Percentiles rank a stretch among this genome's conserved stretches.
Evolutionary conservation across 2,797 vertebrate genomes (phyloP).

Genomic region (Chelonia mydas): DNA sequence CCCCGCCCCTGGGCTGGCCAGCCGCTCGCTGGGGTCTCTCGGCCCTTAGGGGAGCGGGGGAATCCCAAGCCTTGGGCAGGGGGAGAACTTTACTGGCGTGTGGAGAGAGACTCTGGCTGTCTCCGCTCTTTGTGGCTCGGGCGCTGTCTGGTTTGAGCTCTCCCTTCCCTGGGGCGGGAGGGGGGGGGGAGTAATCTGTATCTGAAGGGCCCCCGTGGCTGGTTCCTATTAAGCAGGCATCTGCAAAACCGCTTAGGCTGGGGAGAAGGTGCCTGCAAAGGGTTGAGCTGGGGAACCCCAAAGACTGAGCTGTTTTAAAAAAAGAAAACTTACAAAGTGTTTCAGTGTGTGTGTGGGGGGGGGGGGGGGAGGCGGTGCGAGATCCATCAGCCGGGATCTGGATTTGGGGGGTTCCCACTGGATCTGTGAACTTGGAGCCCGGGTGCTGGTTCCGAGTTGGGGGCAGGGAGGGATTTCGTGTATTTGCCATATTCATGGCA

Average conservation of each 20-base stretch:
- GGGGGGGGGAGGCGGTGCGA: background rate
- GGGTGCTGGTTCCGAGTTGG: background rate
- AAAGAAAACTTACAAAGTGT: no score
- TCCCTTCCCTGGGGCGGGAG: background rate
- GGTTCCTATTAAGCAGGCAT: background rate
- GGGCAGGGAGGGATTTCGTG: background rate
- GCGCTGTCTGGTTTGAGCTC: background rate
- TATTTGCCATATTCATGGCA: background rate
- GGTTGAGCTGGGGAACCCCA: background rate
- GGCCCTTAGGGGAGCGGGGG: no score
- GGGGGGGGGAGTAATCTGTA: background rate
- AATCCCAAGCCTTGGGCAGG: background rate
- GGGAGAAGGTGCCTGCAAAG: background rate
- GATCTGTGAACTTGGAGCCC: background rate
- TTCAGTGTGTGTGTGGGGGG: no score
- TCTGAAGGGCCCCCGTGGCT: background rate
- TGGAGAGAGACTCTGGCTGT: background rate
- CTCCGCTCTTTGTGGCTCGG: background rate
- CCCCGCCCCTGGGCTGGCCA: background rate
- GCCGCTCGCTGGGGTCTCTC: background rate
- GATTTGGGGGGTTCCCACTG: no score
- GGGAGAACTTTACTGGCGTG: background rate
- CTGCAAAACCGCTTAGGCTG: background rate
- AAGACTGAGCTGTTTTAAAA: background rate
- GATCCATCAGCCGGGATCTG: background rate